A percentile compares a stretch with the other conserved stretches of the same genome.
phyloP scores from a whole-genome alignment of 2,888 invertebrate species.

The Hipparchia sbordonii region DNA sequence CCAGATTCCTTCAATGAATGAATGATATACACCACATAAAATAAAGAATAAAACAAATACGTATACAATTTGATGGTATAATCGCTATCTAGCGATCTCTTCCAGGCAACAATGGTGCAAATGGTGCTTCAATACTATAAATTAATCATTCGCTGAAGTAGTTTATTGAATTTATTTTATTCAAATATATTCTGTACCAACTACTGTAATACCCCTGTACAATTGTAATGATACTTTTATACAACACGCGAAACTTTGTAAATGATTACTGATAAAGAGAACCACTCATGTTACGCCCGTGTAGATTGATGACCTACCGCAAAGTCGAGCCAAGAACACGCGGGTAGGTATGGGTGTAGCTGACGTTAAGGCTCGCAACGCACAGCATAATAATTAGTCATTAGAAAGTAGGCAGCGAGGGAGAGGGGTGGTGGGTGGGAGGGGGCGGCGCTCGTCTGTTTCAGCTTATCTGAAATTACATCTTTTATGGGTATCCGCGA shows the following conservation, averaged over 20 bases:
- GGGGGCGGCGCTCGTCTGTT: slow-evolving; percentile 80
- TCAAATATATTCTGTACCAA: background rate
- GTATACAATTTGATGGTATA: too few relatives aligned
- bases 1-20: too few relatives aligned
- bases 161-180: background rate
- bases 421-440: slow-evolving; percentile 50
- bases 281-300: slow-evolving; percentile 50
- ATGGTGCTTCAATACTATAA: background rate
- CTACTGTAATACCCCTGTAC: background rate
- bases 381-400: slow-evolving; percentile 84
- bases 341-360: slow-evolving; percentile 55
- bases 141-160: background rate
- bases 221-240: slow-evolving; percentile 32
- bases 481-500: slow-evolving; percentile 83
- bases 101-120: too few relatives aligned
- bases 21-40: too few relatives aligned
- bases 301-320: slow-evolving; percentile 64
- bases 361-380: slow-evolving; percentile 80
- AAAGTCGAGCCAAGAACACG: slow-evolving; percentile 59
- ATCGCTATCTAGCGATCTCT: too few relatives aligned
- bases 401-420: slow-evolving; percentile 80
- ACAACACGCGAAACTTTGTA: slow-evolving; percentile 37
- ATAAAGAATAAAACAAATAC: too few relatives aligned
- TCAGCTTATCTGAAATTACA: slow-evolving; percentile 84
- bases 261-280: slow-evolving; percentile 42